phyloP scores from a whole-genome alignment of 2,888 invertebrate species.

The Trachelus tabidus region DNA sequence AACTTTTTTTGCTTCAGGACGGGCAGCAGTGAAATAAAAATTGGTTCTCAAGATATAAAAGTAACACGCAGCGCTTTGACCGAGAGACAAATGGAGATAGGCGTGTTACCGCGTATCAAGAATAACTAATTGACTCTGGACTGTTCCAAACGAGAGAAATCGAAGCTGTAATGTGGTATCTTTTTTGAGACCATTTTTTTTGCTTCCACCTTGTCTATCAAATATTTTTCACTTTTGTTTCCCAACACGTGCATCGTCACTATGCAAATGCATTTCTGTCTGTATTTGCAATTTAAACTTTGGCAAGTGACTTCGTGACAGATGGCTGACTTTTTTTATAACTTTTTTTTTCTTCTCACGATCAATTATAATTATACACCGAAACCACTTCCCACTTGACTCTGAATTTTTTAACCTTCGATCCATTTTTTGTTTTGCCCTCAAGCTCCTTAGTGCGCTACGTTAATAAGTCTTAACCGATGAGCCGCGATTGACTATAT shows the following conservation, averaged over 20 bases:
- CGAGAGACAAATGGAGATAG: neutral
- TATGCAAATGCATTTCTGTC: neutral
- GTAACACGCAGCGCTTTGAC: neutral
- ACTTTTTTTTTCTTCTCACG: neutral
- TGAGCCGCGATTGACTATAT: neutral
- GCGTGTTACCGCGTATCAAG: neutral
- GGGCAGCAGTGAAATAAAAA: neutral
- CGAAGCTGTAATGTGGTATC: neutral
- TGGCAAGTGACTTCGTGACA: too few species aligned
- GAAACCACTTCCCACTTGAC: neutral
- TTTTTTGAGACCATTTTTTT: neutral
- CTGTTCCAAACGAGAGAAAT: neutral
- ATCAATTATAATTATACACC: neutral
- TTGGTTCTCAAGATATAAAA: neutral
- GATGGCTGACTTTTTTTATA: too few species aligned
- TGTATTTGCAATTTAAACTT: neutral
- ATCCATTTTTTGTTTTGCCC: neutral
- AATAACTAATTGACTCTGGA: neutral
- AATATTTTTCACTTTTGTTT: neutral
- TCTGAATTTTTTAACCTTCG: neutral
- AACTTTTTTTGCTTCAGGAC: neutral
- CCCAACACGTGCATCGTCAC: neutral
- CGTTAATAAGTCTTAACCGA: neutral
- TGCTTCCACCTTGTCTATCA: neutral
- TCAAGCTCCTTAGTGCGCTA: neutral